Evolutionary conservation across 2,888 invertebrate genomes (phyloP).

Genomic region (Drosophila longiperda): DNA sequence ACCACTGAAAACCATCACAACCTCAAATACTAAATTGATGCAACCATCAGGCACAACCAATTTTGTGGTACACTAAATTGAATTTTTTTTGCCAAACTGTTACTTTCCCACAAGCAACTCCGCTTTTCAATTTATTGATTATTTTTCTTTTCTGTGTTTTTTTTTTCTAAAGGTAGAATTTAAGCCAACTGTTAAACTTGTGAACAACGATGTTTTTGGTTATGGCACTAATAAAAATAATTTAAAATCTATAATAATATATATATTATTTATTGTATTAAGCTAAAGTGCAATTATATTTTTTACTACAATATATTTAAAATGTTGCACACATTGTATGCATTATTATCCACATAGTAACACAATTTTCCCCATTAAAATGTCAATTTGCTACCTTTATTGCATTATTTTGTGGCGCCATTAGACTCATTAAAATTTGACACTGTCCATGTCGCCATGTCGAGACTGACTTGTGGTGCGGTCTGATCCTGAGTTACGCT

Average conservation of each 20-base stretch:
- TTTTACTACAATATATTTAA: background rate
- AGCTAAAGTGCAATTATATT: background rate
- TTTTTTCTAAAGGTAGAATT: background rate
- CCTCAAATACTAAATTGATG: background rate
- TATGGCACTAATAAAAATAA: background rate
- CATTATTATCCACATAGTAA: conserved; percentile 19
- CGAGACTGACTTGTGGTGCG: conserved; percentile 26
- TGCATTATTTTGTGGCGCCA: conserved; percentile 58
- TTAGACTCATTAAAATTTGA: conserved; percentile 72
- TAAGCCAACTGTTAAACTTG: background rate
- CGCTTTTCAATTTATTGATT: conserved; percentile 5
- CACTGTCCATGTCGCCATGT: conserved; percentile 39
- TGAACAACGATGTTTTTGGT: background rate
- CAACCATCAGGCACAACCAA: background rate
- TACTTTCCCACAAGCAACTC: background rate
- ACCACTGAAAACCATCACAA: background rate
- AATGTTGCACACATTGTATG: background rate
- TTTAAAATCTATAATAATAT: background rate
- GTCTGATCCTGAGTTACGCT: conserved; percentile 15
- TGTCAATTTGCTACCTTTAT: conserved; percentile 62
- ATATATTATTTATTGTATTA: background rate
- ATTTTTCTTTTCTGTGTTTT: background rate
- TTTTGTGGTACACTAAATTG: conserved; percentile 7
- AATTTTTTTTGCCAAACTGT: background rate
- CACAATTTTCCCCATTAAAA: conserved; percentile 70